Conservation (phyloP, 2,888 invertebrate genomes). For the Piscicola geometra region DNA sequence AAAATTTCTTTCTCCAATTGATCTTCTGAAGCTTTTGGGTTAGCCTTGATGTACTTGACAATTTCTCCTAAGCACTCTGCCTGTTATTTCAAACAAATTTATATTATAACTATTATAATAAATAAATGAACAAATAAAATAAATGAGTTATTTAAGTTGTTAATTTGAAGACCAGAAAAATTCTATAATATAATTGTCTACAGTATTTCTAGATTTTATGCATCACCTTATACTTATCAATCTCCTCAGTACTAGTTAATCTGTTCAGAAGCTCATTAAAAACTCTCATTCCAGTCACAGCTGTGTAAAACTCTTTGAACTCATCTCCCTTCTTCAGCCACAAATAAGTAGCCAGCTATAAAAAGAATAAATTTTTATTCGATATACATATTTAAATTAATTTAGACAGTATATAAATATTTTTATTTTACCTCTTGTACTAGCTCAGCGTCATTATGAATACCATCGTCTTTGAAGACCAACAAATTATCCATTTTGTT, state of each 20-base stretch:
- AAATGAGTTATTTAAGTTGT: too few relatives aligned
- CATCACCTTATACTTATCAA: constrained; percentile 31
- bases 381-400: constrained; percentile 7
- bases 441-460: constrained; percentile 20
- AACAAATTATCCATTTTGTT: background rate
- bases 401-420: background rate
- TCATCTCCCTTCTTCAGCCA: constrained; percentile 39
- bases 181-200: too few relatives aligned
- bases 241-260: constrained; percentile 27
- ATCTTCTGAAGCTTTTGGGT: constrained; percentile 39
- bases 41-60: constrained; percentile 39
- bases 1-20: constrained; percentile 37
- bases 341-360: constrained; percentile 28
- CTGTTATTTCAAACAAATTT: constrained; percentile 29
- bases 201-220: too few relatives aligned
- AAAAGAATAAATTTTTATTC: too few relatives aligned
- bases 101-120: too few relatives aligned
- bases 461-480: background rate
- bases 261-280: constrained; percentile 37
- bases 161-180: too few relatives aligned
- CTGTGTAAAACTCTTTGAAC: constrained; percentile 36
- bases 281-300: constrained; percentile 37
- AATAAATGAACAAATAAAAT: too few relatives aligned
- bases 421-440: constrained; percentile 18
- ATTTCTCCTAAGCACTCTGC: constrained; percentile 38